These are phyloP conservation scores for Azorinus chamasolen DNA, from an alignment of 2,888 invertebrate genomes.

Conservation along the genomic window DNA sequence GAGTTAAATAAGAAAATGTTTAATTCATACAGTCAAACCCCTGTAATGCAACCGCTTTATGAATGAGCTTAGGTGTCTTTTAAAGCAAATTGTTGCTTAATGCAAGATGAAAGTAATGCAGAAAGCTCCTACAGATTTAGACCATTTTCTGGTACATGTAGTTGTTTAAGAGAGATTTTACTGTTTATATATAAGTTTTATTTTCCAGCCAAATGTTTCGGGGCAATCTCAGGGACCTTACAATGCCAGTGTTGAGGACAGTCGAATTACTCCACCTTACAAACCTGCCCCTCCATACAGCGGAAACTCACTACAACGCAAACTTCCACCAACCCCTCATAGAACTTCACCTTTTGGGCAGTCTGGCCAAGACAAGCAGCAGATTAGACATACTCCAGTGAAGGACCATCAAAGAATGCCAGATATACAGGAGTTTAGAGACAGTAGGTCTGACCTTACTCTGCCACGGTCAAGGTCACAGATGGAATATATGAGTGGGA, in stretches of 20 bases:
- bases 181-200: neutral
- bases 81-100: no score
- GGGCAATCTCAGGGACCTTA: slow-evolving; percentile 31
- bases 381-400: slow-evolving; percentile 60
- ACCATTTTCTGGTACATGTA: no score
- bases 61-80: no score
- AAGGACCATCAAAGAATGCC: slow-evolving; percentile 63
- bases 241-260: neutral
- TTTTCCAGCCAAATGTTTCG: slow-evolving; percentile 43
- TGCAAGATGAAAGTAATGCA: no score
- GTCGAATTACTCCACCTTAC: slow-evolving; percentile 73
- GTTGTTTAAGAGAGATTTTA: no score
- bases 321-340: slow-evolving; percentile 68
- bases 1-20: no score
- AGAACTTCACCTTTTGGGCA: slow-evolving; percentile 67
- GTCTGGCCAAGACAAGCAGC: slow-evolving; percentile 56
- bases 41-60: no score
- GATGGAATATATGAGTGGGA: slow-evolving; percentile 32
- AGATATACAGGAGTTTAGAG: slow-evolving; percentile 59
- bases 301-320: slow-evolving; percentile 53
- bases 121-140: neutral
- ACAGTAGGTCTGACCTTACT: slow-evolving; percentile 45
- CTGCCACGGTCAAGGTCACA: slow-evolving; percentile 66
- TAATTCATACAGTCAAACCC: no score
- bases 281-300: slow-evolving; percentile 77